phyloP scores from a whole-genome alignment of 2,888 invertebrate genomes.

The Leptogaster cylindrica region DNA sequence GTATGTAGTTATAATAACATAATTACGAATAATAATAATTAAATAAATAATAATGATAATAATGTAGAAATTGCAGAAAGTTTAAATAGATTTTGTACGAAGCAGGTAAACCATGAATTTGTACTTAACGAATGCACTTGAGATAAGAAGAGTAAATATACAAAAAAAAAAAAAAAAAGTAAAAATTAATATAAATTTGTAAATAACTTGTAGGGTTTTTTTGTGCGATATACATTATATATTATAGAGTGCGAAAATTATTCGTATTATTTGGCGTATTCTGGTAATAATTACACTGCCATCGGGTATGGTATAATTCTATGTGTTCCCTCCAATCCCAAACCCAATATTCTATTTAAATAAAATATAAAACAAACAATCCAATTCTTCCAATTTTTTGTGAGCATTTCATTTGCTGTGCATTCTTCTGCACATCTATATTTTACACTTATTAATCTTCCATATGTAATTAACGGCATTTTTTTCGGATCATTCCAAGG shows the following conservation, averaged over 20 bases:
- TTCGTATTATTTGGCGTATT: constrained; percentile 4
- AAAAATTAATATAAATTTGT: constrained; percentile 18
- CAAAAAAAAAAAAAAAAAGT: no score
- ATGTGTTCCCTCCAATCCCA: background rate
- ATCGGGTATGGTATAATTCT: constrained; percentile 7
- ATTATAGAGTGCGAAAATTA: constrained; percentile 6
- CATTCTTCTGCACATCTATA: no score
- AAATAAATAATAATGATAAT: constrained; percentile 23
- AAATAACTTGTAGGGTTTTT: constrained; percentile 20
- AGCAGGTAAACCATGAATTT: constrained; percentile 26
- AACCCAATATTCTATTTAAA: no score
- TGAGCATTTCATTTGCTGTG: no score
- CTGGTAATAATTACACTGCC: constrained; percentile 24
- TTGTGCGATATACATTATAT: constrained; percentile 26
- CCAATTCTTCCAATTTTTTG: no score
- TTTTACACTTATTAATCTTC: no score
- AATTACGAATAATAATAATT: no score
- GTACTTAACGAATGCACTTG: constrained; percentile 20
- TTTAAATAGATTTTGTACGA: constrained; percentile 23
- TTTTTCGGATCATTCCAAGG: no score
- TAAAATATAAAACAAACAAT: background rate
- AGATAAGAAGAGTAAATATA: no score
- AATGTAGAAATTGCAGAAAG: constrained; percentile 20
- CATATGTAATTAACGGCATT: no score
- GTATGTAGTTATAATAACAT: constrained; percentile 32